Evolutionary conservation across 2,888 invertebrate genomes (phyloP), one percentile per base, ranked within the genome.

Genomic region (Aspidiotus rigidus): DNA sequence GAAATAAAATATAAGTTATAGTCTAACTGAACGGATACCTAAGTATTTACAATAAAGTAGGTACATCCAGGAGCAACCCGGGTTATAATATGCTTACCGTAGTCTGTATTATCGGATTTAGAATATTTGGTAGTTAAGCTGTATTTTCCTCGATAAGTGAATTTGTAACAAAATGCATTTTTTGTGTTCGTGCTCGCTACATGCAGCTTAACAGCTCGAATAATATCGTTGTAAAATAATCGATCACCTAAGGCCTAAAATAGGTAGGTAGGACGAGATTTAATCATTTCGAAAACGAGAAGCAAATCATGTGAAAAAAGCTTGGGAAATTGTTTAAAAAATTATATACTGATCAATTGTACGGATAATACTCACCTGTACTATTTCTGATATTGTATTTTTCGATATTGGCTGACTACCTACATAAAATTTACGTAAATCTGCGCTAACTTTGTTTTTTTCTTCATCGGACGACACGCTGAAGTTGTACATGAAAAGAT

Each of bases 121-220:
- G 69, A 16, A 62, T 66, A 70, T 17, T 41, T 60, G 28, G 83
- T 79, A 0, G 73, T 71, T 10, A 72, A 66, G 39, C 75, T 74
- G 64, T 73, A 63, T 72, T 73, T 71, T 39, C 75, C 76, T 39
- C 73, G 71, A 70, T 75, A 76, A 57, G 71, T 67, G 70, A 76
- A 76, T 60, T 73, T 71, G 73, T 76, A 76, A 67, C 75, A 73
- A 71, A 73, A 74, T 3, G 75, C 74, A 0, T 75, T 75, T 5
- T 28, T 28, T 1, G 74, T 71, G 17, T 64, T 72, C 40, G 71
- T 71, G 41, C 63, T 64, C 8, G 69, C 57, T 11, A 75, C 74
- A 60, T 75, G 75, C 10, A 75, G 70, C 41, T 73, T 73, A n/a
- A 74, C 74, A 9, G 75, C 73, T 49, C 73, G 69, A 55, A 73